These are phyloP conservation scores for Dromiciops gliroides DNA, from an alignment of 2,113 vertebrate genomes.

Conservation along the genomic window DNA sequence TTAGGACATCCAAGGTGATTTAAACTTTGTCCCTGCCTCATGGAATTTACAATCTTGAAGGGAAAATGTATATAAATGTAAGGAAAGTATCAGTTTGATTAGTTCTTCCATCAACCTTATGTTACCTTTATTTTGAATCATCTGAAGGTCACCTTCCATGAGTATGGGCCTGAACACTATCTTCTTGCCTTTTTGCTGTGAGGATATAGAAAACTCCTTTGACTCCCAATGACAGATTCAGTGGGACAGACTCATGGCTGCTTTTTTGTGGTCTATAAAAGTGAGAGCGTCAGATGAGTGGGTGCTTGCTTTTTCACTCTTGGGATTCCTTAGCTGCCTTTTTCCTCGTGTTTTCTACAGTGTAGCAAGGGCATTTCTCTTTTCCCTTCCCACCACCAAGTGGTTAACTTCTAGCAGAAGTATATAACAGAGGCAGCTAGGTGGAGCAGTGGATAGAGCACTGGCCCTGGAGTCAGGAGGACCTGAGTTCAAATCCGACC, in stretches of 20 bases:
- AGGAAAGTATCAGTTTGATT: no score
- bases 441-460: no score
- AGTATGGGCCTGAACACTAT: background rate
- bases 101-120: no score
- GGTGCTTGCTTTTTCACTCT: background rate
- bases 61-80: no score
- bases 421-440: background rate
- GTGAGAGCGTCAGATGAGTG: background rate
- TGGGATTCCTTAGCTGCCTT: background rate
- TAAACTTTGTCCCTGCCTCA: no score
- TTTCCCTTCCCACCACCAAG: background rate
- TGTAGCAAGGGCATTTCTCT: background rate
- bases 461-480: no score
- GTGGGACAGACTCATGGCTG: background rate
- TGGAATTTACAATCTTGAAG: no score
- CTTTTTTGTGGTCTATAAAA: background rate
- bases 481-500: no score
- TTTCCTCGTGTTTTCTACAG: no score
- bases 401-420: background rate
- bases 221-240: background rate
- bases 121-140: no score
- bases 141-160: background rate
- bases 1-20: no score
- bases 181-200: background rate
- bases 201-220: background rate